A percentile compares a stretch with the other conserved stretches of the same genome.
Evolutionary conservation across 2,113 vertebrate species (phyloP).

Genomic region (Sorex araneus): DNA sequence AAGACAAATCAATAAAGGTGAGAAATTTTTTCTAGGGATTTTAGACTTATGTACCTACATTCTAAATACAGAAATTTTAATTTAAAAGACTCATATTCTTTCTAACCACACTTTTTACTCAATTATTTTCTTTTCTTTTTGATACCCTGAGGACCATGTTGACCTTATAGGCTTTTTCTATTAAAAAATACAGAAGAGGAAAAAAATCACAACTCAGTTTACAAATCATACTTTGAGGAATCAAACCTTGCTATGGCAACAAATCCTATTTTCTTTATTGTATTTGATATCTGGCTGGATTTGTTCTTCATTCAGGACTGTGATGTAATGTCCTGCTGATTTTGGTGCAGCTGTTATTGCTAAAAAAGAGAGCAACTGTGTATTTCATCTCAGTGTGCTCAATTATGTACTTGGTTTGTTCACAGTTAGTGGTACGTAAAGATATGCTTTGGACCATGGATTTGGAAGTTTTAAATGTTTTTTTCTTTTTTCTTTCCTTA

Average conservation of each 20-base stretch:
- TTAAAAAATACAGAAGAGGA: neutral
- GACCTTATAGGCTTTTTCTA: neutral
- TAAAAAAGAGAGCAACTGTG: constrained; percentile 52
- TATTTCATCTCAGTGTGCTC: constrained; percentile 31
- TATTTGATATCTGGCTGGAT: constrained; percentile 41
- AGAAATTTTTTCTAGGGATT: neutral
- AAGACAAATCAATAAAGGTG: neutral
- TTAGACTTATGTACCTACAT: neutral
- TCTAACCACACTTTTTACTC: neutral
- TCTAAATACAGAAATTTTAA: neutral
- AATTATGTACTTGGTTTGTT: neutral
- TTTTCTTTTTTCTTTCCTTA: too few species aligned
- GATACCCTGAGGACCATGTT: neutral
- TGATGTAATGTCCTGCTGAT: neutral
- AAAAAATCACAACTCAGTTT: neutral
- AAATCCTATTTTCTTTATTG: constrained; percentile 63
- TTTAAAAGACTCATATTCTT: neutral
- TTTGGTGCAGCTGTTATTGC: constrained; percentile 12
- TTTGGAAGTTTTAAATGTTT: neutral
- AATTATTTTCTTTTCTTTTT: neutral
- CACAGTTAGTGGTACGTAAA: constrained; percentile 6
- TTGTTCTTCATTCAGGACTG: neutral
- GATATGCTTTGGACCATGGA: neutral
- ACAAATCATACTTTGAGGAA: constrained; percentile 44
- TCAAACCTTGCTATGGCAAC: constrained; percentile 35